Base-by-base conservation (phyloP, 2,888 invertebrate genomes). In the Parnassius mnemosyne region DNA sequence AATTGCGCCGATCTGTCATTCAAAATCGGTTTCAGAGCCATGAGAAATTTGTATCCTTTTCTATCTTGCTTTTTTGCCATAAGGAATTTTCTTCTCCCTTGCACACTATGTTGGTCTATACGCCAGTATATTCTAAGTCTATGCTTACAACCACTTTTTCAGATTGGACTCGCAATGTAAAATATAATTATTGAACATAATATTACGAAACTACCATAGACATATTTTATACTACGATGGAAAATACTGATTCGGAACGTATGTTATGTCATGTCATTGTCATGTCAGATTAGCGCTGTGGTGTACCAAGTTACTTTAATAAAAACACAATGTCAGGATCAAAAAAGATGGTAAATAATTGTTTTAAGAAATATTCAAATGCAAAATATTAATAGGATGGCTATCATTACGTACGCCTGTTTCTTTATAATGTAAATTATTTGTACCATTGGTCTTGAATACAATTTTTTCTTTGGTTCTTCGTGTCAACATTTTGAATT, bases 271-370 rank as follows among this genome's bases (percentile, higher is more conserved):
- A 77, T 73, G 61, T 66, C 63, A 56, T 69, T 74, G 73, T 75
- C 71, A 72, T 72, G 81, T 80, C 80, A 79, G 74, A 78, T 74
- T 75, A 74, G 76, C 83, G 77, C 81, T 82, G 80, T 78, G 73
- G 74, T 76, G 75, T 74, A 71, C 66, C 65, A 69, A 63, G 60
- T 64, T 71, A 68, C 65, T 73, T 69, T 66, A 68, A 71, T 68
- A 72, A 74, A 53, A 74, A 77, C 75, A 81, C 74, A 78, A 90
- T 89, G 91, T 89, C 90, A 74, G 84, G 78, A 73, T 78, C 87
- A 70, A 87, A 87, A 75, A 89, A 87, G 83, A 81, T 92, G 89
- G 91, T 92, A 88, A 82, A 71, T 65, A 34, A 34, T 7, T 34
- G 34, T 34, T 5, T 34, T 34, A 34, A 34, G 5, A 34, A 34